These are phyloP conservation scores for Istiophorus platypterus DNA, from an alignment of 2,113 vertebrate genomes.

Conservation along the genomic window DNA sequence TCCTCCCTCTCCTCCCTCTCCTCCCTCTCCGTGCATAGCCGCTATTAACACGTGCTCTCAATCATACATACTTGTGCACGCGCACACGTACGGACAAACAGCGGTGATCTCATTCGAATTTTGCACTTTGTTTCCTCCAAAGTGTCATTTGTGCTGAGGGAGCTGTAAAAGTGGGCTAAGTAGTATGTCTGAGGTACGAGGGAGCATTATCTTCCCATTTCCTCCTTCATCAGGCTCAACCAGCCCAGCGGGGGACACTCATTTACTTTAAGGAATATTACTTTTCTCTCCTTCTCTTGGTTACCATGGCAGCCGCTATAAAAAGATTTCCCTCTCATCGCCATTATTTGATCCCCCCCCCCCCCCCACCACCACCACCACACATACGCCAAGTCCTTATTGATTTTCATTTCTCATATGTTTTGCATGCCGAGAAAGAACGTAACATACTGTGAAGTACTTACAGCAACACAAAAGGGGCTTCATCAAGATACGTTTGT, in stretches of 20 bases:
- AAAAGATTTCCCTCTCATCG: slow-evolving; percentile 82
- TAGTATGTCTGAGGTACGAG: slow-evolving; percentile 66
- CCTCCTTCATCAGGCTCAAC: slow-evolving; percentile 76
- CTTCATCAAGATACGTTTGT: slow-evolving; percentile 2
- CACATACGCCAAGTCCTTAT: slow-evolving; percentile 66
- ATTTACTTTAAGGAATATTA: slow-evolving; percentile 85
- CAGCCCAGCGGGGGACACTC: slow-evolving; percentile 79
- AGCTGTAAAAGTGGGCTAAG: slow-evolving; percentile 76
- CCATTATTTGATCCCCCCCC: slow-evolving; percentile 74
- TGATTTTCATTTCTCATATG: slow-evolving; percentile 81
- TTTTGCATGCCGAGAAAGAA: slow-evolving; percentile 68
- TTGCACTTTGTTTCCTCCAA: slow-evolving; percentile 64
- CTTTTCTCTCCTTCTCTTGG: slow-evolving; percentile 78
- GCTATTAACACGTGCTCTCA: slow-evolving; percentile 34
- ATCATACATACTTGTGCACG: neutral
- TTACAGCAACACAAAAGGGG: slow-evolving; percentile 43
- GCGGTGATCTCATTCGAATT: slow-evolving; percentile 49
- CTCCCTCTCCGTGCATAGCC: slow-evolving; percentile 38
- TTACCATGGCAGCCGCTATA: slow-evolving; percentile 86
- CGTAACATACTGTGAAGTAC: slow-evolving; percentile 71
- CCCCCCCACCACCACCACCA: no score
- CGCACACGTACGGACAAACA: slow-evolving; percentile 23
- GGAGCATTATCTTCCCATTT: slow-evolving; percentile 61
- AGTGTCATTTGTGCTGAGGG: slow-evolving; percentile 69
- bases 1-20: slow-evolving; percentile 50